A percentile compares a stretch with the other conserved stretches of the same genome.
Evolutionary conservation across 2,113 vertebrate species (phyloP).

Genomic region (Mungos mungo): DNA sequence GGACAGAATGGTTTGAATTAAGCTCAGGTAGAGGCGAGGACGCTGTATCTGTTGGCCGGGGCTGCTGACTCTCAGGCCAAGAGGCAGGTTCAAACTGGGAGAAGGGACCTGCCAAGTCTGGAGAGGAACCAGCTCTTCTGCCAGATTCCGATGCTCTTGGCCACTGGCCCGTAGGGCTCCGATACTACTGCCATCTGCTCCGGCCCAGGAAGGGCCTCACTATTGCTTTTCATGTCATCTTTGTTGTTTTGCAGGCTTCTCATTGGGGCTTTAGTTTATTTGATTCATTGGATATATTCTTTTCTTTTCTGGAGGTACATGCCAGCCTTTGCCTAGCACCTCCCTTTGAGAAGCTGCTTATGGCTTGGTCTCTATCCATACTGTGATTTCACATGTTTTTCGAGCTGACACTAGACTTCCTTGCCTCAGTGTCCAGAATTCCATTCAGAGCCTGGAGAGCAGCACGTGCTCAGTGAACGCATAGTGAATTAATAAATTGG

Average conservation of each 20-base stretch:
- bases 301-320: neutral
- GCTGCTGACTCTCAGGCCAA: constrained; percentile 75
- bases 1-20: constrained; percentile 90
- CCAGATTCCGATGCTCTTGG: neutral
- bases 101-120: constrained; percentile 80
- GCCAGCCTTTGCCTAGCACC: neutral
- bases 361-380: neutral
- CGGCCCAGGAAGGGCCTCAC: neutral
- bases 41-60: constrained; percentile 80
- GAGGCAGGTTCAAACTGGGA: constrained; percentile 79
- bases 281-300: neutral
- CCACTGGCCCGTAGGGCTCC: neutral
- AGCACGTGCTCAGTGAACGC: neutral
- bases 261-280: neutral
- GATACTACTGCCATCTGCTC: neutral
- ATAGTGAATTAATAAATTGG: neutral
- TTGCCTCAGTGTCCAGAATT: neutral
- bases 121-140: neutral
- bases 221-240: neutral
- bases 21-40: constrained; percentile 87
- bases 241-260: neutral
- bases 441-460: neutral
- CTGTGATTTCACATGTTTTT: neutral
- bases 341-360: neutral
- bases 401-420: neutral